phyloP scores from a whole-genome alignment of 2,113 vertebrate species.

The Ifrita kowaldi region DNA sequence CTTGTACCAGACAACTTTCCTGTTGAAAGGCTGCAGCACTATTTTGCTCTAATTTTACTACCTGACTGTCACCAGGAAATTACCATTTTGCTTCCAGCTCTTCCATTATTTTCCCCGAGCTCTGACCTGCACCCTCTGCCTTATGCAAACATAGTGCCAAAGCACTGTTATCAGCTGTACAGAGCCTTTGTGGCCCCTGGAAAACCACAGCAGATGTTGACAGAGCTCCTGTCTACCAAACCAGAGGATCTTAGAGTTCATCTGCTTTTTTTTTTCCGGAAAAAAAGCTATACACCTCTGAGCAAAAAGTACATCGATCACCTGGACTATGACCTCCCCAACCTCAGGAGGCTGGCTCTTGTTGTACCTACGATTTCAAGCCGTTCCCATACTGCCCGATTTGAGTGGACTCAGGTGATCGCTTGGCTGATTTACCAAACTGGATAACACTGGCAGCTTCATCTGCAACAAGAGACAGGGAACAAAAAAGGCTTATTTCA shows the following conservation, averaged over 20 bases:
- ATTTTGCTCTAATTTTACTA: neutral
- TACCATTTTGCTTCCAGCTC: neutral
- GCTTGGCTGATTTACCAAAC: conserved; percentile 96
- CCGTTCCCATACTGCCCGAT: conserved; percentile 98
- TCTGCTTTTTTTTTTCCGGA: neutral
- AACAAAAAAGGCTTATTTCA: neutral
- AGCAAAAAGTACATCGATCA: neutral
- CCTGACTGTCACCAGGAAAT: neutral
- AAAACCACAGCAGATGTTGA: neutral
- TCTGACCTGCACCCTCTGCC: neutral
- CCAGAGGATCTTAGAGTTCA: neutral
- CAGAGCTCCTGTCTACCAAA: neutral
- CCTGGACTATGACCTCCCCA: neutral
- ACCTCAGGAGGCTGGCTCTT: neutral
- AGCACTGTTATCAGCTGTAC: neutral
- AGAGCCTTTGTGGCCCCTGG: neutral
- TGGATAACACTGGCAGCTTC: conserved; percentile 97
- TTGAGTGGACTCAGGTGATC: conserved; percentile 92
- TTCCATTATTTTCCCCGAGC: neutral
- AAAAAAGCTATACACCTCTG: neutral
- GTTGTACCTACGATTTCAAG: conserved; percentile 92
- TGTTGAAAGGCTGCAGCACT: neutral
- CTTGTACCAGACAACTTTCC: neutral
- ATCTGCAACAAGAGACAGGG: conserved; percentile 66
- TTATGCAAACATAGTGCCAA: neutral